phyloP scores from a whole-genome alignment of 2,888 invertebrate species.

The Sarcophaga rosellei region DNA sequence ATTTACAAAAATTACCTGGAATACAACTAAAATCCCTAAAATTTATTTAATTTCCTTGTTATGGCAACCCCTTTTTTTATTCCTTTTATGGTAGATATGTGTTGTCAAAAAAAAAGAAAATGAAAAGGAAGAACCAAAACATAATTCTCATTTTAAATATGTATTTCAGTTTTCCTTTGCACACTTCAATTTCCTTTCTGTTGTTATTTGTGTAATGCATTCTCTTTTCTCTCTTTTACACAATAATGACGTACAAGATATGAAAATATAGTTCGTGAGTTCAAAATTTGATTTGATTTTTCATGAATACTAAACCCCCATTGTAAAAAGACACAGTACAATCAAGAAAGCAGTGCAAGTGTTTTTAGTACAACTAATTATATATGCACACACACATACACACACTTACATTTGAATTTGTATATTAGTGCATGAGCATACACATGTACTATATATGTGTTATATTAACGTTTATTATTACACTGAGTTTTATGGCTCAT shows the following conservation, averaged over 20 bases:
- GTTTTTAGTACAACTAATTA: constrained; percentile 21
- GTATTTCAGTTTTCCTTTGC: neutral
- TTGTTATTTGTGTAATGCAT: constrained; percentile 1
- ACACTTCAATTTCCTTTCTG: constrained; percentile 8
- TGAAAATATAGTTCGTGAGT: neutral
- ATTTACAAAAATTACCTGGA: too few relatives aligned
- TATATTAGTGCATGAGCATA: neutral
- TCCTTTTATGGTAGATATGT: too few relatives aligned
- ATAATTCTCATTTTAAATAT: neutral
- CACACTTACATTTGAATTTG: neutral
- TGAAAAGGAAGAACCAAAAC: too few relatives aligned
- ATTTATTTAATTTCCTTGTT: too few relatives aligned
- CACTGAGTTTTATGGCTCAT: neutral
- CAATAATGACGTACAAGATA: neutral
- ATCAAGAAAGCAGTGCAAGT: constrained; percentile 23
- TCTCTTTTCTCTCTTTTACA: neutral
- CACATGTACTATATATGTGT: neutral
- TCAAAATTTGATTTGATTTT: constrained; percentile 9
- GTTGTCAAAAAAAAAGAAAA: too few relatives aligned
- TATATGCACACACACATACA: neutral
- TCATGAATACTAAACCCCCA: constrained; percentile 31
- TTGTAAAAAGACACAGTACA: constrained; percentile 20
- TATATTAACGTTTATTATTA: constrained; percentile 22
- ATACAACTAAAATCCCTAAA: too few relatives aligned
- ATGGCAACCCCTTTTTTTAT: too few relatives aligned